Conservation (phyloP, 2,888 invertebrate genomes). For the Callinectes sapidus region DNA sequence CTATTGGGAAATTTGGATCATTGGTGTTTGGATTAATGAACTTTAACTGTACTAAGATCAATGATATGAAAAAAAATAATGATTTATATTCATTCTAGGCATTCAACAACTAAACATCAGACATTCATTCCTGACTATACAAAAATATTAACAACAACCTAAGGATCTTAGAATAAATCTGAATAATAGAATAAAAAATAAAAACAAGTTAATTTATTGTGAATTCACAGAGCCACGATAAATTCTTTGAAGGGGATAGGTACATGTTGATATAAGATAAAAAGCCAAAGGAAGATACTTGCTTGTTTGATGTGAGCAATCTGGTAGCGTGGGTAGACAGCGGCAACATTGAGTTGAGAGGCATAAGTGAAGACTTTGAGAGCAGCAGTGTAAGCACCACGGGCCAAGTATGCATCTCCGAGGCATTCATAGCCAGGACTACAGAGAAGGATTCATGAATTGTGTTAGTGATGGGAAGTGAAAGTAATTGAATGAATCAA, state of each 20-base stretch:
- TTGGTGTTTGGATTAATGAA: no score
- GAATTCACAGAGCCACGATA: background rate
- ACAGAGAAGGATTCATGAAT: background rate
- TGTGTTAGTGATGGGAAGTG: background rate
- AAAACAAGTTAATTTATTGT: background rate
- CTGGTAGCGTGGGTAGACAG: constrained; percentile 85
- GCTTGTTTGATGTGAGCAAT: constrained; percentile 84
- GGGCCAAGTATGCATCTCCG: constrained; percentile 91
- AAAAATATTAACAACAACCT: background rate
- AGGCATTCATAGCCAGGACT: constrained; percentile 85
- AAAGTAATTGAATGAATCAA: background rate
- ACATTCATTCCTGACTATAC: background rate
- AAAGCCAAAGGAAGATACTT: constrained; percentile 47
- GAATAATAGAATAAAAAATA: background rate
- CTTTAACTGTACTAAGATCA: background rate
- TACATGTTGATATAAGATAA: background rate
- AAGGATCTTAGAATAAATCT: background rate
- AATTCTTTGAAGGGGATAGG: background rate
- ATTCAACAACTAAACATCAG: background rate
- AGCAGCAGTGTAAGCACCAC: constrained; percentile 93
- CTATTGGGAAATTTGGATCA: no score
- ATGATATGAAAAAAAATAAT: background rate
- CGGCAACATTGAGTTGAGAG: constrained; percentile 79
- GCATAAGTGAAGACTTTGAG: constrained; percentile 89
- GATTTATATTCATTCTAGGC: background rate